Percentiles rank a stretch among this genome's conserved stretches.
Conservation (phyloP, 2,888 invertebrate genomes). For the Empis stercorea region DNA sequence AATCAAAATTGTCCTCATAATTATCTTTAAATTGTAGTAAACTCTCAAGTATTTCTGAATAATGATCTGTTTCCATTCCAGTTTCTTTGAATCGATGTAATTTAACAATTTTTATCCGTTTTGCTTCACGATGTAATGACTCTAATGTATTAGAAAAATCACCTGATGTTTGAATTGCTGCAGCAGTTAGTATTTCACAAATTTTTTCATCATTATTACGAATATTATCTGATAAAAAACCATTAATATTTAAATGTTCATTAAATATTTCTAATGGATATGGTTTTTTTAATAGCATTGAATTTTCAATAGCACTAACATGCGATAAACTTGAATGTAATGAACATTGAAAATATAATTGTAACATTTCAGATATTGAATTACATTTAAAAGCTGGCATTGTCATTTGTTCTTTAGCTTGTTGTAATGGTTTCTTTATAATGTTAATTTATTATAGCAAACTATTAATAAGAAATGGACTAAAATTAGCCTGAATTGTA, state of each 20-base stretch:
- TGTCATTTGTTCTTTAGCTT: slow-evolving; percentile 44
- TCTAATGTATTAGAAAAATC: slow-evolving; percentile 56
- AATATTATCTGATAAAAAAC: slow-evolving; percentile 39
- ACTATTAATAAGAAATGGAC: no score
- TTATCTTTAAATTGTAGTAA: slow-evolving; percentile 47
- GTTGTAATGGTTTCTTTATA: slow-evolving; percentile 49
- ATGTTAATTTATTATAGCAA: no score
- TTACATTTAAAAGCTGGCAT: slow-evolving; percentile 59
- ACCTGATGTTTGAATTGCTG: slow-evolving; percentile 62
- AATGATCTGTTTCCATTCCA: no score
- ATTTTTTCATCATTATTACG: slow-evolving; percentile 17
- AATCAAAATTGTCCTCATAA: slow-evolving; percentile 56
- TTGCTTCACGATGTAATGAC: slow-evolving; percentile 54
- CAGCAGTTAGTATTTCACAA: slow-evolving; percentile 54
- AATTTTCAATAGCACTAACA: slow-evolving; percentile 47
- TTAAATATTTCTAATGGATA: slow-evolving; percentile 61
- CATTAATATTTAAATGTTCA: slow-evolving; percentile 42
- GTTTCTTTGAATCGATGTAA: slow-evolving; percentile 37
- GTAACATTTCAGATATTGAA: slow-evolving; percentile 62
- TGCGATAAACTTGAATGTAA: slow-evolving; percentile 55
- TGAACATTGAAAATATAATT: slow-evolving; percentile 57
- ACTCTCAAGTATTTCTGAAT: no score
- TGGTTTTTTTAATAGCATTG: slow-evolving; percentile 51
- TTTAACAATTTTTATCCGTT: slow-evolving; percentile 21
- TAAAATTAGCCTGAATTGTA: no score